Evolutionary conservation across 1,140 invertebrate genomes (phyloP), one percentile per base, ranked within the genome.

Genomic region (Zaprionus ghesquierei): DNA sequence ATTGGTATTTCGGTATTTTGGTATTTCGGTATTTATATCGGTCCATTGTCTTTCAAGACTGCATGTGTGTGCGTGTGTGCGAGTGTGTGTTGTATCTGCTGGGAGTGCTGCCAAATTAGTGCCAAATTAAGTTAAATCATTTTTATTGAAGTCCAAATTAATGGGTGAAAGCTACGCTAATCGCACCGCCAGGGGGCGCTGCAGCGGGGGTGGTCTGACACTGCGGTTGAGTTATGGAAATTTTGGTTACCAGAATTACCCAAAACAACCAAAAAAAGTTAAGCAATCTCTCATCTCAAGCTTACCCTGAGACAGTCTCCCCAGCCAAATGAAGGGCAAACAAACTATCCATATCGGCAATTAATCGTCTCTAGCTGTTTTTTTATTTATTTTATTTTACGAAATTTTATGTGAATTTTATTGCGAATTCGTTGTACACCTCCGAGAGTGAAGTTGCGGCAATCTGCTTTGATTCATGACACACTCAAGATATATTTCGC

Each of bases 41-140:
- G n/a, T 44, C 74, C 69, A 73, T 76, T 76, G 74, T 73, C 58
- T 75, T 65, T 65, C 15, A 15, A 23, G 31, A 51, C 46, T 50
- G 56, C 38, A 5, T 38, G 13, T 22, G 8, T 31, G 46, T 38
- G 33, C 53, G 22, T 53, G 13, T 49, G 25, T 10, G 10, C 3
- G 23, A 27, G n/a, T n/a, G 12, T 41, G 29, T 41, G n/a, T 64
- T 29, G 50, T 50, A 27, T 61, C 31, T 60, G 49, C 41, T 20
- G 31, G 10, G 27, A 50, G 44, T 69, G 55, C 56, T 69, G 72
- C 66, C 72, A 78, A 75, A 78, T 75, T 62, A 75, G 66, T 75
- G 75, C 51, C 72, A 78, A 77, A 69, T 77, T 63, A 74, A 77
- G 49, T 64, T 77, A 64, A 74, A 74, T 74, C 62, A 69, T 59